Base-by-base conservation (phyloP, 2,113 vertebrate species). In the Myrmecobius fasciatus region DNA sequence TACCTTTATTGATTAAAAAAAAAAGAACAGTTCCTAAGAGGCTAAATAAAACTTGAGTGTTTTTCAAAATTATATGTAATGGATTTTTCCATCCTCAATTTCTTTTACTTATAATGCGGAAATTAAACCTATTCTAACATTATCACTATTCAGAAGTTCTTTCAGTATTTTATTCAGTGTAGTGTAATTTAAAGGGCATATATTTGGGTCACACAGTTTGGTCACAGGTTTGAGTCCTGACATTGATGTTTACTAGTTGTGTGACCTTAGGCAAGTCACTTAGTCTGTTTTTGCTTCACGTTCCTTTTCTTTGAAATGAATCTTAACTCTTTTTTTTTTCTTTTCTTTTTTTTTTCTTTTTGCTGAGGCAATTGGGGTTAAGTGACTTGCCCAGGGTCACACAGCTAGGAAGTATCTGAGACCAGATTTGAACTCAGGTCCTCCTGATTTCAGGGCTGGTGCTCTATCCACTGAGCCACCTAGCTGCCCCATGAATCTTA, bases 21-120 rank as follows among this genome's bases (percentile, higher is more conserved):
- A 56, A 92, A 88, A 94, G 90, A 54, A 54, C 22, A 60, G 31
- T 31, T 60, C 9, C 12, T 31, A 31, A 60, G 56, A 60, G 10
- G 25, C 26, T 12, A 60, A 60, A 3, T 60, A 60, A 60, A 60
- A 60, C 28, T 60, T 31, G 10, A 60, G 28, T 60, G 54, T 3
- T 92, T 90, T 94, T 94, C 12, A 93, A 83, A 94, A 95, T 93
- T 25, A n/a, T 54, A 94, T 89, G 95, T 90, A 56, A 89, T 17
- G 2, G 43, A 91, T 92, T 95, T 95, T 36, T 89, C 89, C 91
- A 56, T 43, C 67, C 88, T 93, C 52, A 94, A 95, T 91, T 95
- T 96, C 26, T 60, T 89, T 90, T 94, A 92, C 90, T 90, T 95
- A 24, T n/a, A 17, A 4, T 60, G 91, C 12, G 83, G 94, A 93